Evolutionary conservation across 2,888 invertebrate species (phyloP).

Genomic region (Antheraea yamamai): DNA sequence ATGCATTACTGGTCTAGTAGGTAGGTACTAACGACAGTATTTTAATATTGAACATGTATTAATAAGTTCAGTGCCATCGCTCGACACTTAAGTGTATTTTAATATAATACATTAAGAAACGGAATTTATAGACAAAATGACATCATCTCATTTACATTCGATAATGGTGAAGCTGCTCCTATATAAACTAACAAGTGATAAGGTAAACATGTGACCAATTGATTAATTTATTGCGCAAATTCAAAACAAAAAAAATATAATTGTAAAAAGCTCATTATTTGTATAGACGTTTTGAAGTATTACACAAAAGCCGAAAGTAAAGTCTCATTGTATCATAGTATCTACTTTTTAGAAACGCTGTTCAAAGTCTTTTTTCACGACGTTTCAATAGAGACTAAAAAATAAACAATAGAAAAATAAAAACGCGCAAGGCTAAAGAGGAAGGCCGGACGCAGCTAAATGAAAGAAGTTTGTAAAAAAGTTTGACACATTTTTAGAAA

Average conservation of each 20-base stretch:
- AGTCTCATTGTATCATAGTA: slow-evolving; percentile 66
- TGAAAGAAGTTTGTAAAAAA: slow-evolving; percentile 81
- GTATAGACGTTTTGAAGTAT: slow-evolving; percentile 15
- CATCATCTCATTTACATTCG: slow-evolving; percentile 25
- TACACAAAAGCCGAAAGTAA: slow-evolving; percentile 52
- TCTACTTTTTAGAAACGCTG: slow-evolving; percentile 56
- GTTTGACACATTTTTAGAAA: slow-evolving; percentile 82
- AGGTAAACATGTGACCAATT: not conserved
- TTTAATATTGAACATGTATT: not conserved
- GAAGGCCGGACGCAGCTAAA: slow-evolving; percentile 76
- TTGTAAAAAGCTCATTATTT: not conserved
- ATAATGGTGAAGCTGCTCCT: slow-evolving; percentile 15
- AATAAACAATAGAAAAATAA: slow-evolving; percentile 75
- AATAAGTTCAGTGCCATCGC: not conserved
- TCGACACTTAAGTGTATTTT: not conserved
- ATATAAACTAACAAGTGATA: slow-evolving; percentile 12
- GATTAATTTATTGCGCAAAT: slow-evolving; percentile 16
- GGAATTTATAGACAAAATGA: slow-evolving; percentile 21
- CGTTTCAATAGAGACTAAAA: slow-evolving; percentile 78
- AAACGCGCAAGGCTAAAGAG: slow-evolving; percentile 71
- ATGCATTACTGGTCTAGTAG: not conserved
- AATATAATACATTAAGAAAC: slow-evolving; percentile 16
- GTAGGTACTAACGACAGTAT: not conserved
- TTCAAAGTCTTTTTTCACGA: slow-evolving; percentile 65
- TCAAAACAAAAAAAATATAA: slow-evolving; percentile 11